These are phyloP conservation scores for Pampus argenteus DNA, from an alignment of 2,797 vertebrate species.

Conservation along the genomic window DNA sequence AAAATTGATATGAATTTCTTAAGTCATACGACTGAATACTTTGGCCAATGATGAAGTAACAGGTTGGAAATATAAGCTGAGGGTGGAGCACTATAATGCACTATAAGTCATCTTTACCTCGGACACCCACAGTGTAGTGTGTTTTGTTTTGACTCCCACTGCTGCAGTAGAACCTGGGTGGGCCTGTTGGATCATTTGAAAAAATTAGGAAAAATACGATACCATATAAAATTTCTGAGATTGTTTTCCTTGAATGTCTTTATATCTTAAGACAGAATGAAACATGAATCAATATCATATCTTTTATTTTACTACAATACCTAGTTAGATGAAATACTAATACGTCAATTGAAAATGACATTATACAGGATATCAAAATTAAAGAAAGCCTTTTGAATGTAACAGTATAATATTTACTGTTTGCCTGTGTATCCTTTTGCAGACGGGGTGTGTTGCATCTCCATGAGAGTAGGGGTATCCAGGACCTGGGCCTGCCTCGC, in stretches of 20 bases:
- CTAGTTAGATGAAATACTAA: neutral
- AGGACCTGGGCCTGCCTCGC: slow-evolving; percentile 92
- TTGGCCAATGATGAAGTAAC: neutral
- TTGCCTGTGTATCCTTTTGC: slow-evolving; percentile 31
- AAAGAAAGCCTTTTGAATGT: neutral
- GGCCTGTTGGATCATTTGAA: neutral
- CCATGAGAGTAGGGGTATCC: slow-evolving; percentile 92
- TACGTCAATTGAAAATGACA: neutral
- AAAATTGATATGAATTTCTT: neutral
- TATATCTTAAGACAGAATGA: too few species aligned
- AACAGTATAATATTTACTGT: neutral
- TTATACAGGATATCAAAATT: neutral
- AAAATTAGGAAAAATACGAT: slow-evolving; percentile 12
- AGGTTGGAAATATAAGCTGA: neutral
- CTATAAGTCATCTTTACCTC: neutral
- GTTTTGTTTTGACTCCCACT: slow-evolving; percentile 13
- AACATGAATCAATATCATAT: neutral
- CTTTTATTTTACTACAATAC: too few species aligned
- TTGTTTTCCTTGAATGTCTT: too few species aligned
- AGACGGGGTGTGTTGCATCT: slow-evolving; percentile 94
- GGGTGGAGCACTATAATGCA: neutral
- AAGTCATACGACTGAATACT: neutral
- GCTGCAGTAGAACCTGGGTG: slow-evolving; percentile 10
- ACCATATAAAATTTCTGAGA: neutral
- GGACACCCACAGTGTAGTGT: neutral